Conservation (phyloP, 2,113 vertebrate genomes). For the Hydrolagus affinis region DNA sequence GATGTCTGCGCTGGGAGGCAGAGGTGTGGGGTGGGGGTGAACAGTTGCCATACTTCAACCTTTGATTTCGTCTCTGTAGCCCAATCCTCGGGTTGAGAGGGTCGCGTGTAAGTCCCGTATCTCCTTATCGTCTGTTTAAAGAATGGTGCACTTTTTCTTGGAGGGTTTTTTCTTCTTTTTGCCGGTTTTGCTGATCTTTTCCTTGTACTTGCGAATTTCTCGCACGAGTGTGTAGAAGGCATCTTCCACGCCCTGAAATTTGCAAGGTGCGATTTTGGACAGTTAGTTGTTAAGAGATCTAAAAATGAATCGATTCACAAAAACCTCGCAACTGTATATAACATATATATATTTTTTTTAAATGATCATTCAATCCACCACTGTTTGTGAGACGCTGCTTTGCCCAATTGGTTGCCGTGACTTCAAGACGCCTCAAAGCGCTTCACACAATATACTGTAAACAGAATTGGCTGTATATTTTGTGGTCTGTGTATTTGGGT, state of each 20-base stretch:
- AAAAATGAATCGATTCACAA: neutral
- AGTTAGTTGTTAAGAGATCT: slow-evolving; percentile 3
- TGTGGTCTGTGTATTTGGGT: no score
- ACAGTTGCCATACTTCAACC: neutral
- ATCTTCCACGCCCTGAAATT: slow-evolving; percentile 67
- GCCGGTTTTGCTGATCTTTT: slow-evolving; percentile 71
- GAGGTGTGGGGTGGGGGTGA: neutral
- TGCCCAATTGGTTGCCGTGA: no score
- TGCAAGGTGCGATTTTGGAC: neutral
- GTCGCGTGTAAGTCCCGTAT: neutral
- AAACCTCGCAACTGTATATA: neutral
- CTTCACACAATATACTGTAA: no score
- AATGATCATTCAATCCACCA: no score
- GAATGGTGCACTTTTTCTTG: slow-evolving; percentile 64
- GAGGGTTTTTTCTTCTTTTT: slow-evolving; percentile 65
- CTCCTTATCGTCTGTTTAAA: slow-evolving; percentile 47
- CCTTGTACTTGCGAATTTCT: slow-evolving; percentile 72
- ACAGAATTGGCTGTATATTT: no score
- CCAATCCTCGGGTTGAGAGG: neutral
- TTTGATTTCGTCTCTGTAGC: neutral
- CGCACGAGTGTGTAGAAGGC: slow-evolving; percentile 77
- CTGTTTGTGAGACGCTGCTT: no score
- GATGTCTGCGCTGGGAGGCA: neutral
- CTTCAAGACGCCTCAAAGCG: no score
- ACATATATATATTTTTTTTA: neutral